Base-by-base conservation (phyloP, 2,113 vertebrate genomes). In the Recurvirostra avosetta region DNA sequence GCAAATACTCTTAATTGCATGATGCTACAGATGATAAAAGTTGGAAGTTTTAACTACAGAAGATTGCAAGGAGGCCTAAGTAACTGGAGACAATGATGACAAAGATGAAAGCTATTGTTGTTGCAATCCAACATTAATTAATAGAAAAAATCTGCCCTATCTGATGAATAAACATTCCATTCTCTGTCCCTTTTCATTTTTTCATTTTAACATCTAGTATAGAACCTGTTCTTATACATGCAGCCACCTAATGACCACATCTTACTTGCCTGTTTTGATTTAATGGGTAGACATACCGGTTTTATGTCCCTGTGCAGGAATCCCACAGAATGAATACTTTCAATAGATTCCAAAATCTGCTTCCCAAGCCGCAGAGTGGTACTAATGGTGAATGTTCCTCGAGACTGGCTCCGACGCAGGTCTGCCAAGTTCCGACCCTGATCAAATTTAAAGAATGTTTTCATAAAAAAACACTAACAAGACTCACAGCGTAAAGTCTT, bases 281-380 rank as follows among this genome's bases (percentile, higher is more conserved):
- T 50, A 80, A 94, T 36, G 53, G 67, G 49, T 7, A 78, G 47
- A 82, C 99, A 98, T 97, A 99, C 99, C 55, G 99, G 99, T 98
- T 99, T 99, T 97, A 99, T 99, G 97, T 99, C 99, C 32, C 99
- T 98, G 92, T 99, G 99, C 96, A 99, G 98, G 94, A 99, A 99
- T 86, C 99, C 99, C 47, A 99, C 99, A 23, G 99, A 99, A 98
- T 99, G 99, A 97, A 99, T 99, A 98, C 99, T 99, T 97, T 99
- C 99, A 85, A 99, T 99, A 88, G 99, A 99, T 83, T 99, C 99
- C 97, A 99, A 98, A 94, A 99, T 99, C 98, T 99, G 99, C 50
- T 98, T 98, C 16, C 99, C 99, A 83, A 99, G 98, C 20, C 99
- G 98, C 92, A 99, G 98, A 43, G 99, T 99, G 90, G 99, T 99